Conservation (phyloP, 2,113 vertebrate genomes). For the Oreotragus oreotragus region DNA sequence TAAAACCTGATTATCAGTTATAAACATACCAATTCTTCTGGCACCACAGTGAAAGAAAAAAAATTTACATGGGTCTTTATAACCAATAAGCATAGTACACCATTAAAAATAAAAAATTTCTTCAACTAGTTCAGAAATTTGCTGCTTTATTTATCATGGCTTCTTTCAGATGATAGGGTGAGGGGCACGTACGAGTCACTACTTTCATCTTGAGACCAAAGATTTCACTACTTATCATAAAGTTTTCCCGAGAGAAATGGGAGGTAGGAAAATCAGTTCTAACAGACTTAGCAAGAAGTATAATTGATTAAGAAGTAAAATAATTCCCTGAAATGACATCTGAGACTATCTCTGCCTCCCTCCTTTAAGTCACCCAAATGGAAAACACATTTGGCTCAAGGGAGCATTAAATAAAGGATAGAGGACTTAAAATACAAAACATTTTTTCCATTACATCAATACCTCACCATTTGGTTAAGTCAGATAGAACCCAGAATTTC, state of each 20-base stretch:
- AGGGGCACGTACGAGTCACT: neutral
- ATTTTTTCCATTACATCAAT: conserved; percentile 34
- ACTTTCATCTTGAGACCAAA: neutral
- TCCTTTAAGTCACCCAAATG: conserved; percentile 38
- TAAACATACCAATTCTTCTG: neutral
- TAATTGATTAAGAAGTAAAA: conserved; percentile 49
- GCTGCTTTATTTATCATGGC: neutral
- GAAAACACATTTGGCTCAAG: conserved; percentile 32
- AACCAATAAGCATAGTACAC: neutral
- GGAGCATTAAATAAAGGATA: conserved; percentile 26
- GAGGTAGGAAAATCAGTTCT: conserved; percentile 30
- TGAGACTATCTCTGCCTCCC: conserved; percentile 33
- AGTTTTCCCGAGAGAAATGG: conserved; percentile 24
- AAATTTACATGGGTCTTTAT: neutral
- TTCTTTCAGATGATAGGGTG: neutral
- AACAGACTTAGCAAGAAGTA: conserved; percentile 20
- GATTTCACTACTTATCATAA: neutral
- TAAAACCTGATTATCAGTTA: neutral
- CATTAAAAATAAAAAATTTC: neutral
- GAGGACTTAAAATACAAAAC: conserved; percentile 7
- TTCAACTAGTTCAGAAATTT: neutral
- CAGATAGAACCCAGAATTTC: neutral
- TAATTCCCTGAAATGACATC: conserved; percentile 57
- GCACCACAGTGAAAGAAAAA: neutral
- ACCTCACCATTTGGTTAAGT: neutral